Evolutionary conservation across 2,113 vertebrate species (phyloP), one percentile per base, ranked within the genome.

Genomic region (Stictonetta naevosa): DNA sequence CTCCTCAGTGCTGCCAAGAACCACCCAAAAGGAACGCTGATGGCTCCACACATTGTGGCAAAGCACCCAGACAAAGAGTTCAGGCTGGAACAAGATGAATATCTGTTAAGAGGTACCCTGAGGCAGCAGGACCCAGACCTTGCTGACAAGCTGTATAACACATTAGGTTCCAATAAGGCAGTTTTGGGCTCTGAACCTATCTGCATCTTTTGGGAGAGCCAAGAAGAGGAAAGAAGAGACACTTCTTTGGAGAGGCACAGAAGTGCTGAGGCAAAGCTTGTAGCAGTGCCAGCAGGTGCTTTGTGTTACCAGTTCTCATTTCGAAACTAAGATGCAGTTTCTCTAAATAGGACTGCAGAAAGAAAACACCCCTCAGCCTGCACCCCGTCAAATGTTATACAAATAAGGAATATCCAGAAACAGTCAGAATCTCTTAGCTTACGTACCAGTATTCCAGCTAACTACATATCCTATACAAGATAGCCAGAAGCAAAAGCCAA

Each of bases 11-110:
- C 5, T 69, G 26, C 48, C 2, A 4, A 48, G 17, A 83, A 28
- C 7, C 19, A 42, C 14, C 28, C 17, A 15, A 66, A 73, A 80
- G 10, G 23, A 59, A 11, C 0, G 0, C 14, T 11, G 22, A 50
- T 20, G 25, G 36, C 58, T 55, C 66, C 42, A 31, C 25, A 13
- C 0, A 1, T 28, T 44, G 8, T n/a, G 9, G 46, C 20, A 78
- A 93, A 85, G 10, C 52, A 40, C 11, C 68, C 0, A 0, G 69
- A 26, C 15, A 72, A 55, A 38, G 11, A 74, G 38, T 4, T 77
- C 6, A 42, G 36, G 23, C 25, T 78, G 14, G 69, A 93, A 28
- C 5, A 59, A n/a, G 18, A 10, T 0, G 55, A 28, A 6, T 25
- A 17, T 50, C 53, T 92, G 16, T 53, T 71, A 53, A 69, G 55